Conservation (phyloP, 2,113 vertebrate genomes). For the Chelonoidis abingdonii region DNA sequence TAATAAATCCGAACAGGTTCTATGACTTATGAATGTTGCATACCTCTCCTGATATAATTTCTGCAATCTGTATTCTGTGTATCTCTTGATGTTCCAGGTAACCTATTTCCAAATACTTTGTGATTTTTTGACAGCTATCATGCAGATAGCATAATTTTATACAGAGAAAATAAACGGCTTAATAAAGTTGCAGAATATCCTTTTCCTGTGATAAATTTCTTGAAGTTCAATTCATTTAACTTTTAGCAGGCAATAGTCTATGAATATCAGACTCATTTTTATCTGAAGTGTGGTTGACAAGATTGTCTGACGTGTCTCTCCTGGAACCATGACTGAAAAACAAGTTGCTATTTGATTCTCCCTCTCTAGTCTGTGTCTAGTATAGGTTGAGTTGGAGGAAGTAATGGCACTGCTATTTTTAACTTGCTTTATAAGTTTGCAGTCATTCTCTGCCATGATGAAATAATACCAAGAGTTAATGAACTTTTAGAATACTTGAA, state of each 20-base stretch:
- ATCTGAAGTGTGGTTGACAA: not conserved
- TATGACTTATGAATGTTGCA: not conserved
- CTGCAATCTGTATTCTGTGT: not conserved
- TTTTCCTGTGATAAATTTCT: not conserved
- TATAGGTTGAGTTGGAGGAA: not conserved
- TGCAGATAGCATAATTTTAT: not conserved
- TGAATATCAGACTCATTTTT: not conserved
- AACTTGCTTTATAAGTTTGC: not conserved
- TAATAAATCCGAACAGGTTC: not conserved
- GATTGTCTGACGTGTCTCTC: not conserved
- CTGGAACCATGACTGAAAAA: not conserved
- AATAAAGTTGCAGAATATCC: not conserved
- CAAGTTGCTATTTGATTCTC: not conserved
- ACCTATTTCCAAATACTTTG: accelerated
- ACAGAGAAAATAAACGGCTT: not conserved
- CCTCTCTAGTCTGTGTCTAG: not conserved
- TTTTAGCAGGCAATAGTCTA: not conserved
- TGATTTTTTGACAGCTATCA: not conserved
- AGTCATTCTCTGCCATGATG: not conserved
- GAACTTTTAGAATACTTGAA: not conserved
- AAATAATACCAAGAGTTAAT: not conserved
- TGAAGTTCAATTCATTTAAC: not conserved
- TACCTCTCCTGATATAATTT: not conserved
- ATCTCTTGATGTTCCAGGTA: not conserved
- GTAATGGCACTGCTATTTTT: not conserved